Base-by-base conservation (phyloP, 2,888 invertebrate species). In the Sarcophaga carnaria region DNA sequence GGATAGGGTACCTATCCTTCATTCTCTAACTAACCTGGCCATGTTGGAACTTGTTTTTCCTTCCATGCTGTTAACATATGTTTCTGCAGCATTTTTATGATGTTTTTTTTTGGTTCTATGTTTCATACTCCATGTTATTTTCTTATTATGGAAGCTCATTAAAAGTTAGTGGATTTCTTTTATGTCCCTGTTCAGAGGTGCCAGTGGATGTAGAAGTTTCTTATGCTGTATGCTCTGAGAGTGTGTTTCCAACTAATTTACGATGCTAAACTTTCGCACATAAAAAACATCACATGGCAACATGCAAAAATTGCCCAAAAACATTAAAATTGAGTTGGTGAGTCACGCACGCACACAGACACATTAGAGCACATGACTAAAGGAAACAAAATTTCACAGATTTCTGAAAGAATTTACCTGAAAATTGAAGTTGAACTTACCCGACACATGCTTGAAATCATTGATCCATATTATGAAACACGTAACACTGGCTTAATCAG, bases 131-230 rank as follows among this genome's bases (percentile, higher is more conserved):
- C 37, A 37, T 47, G 66, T 37, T 37, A 27, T 66, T 75, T 63
- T 47, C 67, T 63, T 67, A 49, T 74, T 27, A 59, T 64, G 22
- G 22, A 76, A 81, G 75, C 81, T 81, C 75, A 81, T 81, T 81
- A 81, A 76, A 81, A 76, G 75, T 81, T 81, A 37, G 62, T 63
- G 37, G 69, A 75, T 63, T 70, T 62, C 14, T 70, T 70, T 81
- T 22, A 81, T 62, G 75, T 76, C 63, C 49, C 63, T 63, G 69
- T 75, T 75, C 63, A 12, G 67, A 25, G 54, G 54, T 54, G 54
- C 17, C 54, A 54, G 62, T 20, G 64, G n/a, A 79, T 27, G 49
- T 25, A 0, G 3, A 66, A 80, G 77, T 77, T 77, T 69, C 17
- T 67, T 22, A 37, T n/a, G 77, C 59, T 77, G 67, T 59, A 69